phyloP scores from a whole-genome alignment of 1,140 invertebrate genomes.

The Ditylenchus dipsaci region DNA sequence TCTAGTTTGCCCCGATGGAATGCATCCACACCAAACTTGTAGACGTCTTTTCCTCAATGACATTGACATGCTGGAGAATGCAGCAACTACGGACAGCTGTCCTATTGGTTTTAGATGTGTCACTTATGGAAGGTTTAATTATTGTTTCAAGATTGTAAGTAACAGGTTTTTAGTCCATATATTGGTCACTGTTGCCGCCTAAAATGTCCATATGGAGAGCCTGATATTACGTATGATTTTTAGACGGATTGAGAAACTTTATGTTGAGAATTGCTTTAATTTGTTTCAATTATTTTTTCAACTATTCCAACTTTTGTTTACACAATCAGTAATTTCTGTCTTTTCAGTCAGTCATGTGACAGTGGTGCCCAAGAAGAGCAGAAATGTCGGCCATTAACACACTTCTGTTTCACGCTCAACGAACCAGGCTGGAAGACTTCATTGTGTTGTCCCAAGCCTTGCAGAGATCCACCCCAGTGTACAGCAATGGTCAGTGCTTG shows the following conservation, averaged over 20 bases:
- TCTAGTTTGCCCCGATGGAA: conserved; percentile 56
- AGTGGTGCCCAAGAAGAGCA: conserved; percentile 52
- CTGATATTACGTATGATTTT: conserved; percentile 55
- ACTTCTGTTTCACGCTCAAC: conserved; percentile 55
- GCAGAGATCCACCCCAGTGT: conserved; percentile 56
- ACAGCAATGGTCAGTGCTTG: conserved; percentile 57
- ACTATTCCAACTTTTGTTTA: background rate
- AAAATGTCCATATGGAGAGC: conserved; percentile 55
- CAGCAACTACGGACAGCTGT: conserved; percentile 57
- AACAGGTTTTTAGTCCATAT: conserved; percentile 40
- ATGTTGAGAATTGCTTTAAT: background rate
- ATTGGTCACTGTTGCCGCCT: conserved; percentile 57
- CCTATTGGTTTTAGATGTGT: conserved; percentile 56
- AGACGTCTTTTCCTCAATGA: conserved; percentile 57
- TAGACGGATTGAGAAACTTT: background rate
- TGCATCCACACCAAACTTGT: conserved; percentile 53
- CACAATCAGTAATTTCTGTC: background rate
- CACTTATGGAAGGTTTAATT: conserved; percentile 48
- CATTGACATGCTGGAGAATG: conserved; percentile 58
- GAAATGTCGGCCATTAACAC: conserved; percentile 55
- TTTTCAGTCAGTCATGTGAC: conserved; percentile 56
- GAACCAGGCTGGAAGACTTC: conserved; percentile 58
- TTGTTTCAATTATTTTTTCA: conserved; percentile 7
- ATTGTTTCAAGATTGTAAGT: background rate
- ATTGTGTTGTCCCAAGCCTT: conserved; percentile 54